These are phyloP conservation scores for Incurvaria masculella DNA, from an alignment of 2,888 invertebrate species.

Conservation along the genomic window DNA sequence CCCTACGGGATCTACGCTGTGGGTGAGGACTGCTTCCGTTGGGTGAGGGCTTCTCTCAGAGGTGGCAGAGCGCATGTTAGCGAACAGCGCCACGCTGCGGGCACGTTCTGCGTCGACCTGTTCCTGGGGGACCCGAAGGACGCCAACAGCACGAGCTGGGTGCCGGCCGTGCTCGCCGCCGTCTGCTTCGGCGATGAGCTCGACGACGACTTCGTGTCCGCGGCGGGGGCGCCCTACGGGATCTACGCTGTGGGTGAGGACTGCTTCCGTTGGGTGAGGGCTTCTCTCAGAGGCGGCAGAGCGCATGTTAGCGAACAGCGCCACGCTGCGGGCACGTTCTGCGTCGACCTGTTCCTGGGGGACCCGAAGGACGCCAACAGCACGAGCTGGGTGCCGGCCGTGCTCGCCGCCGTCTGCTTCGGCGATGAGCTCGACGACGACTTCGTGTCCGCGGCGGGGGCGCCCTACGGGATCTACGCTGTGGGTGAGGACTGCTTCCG, in stretches of 20 bases:
- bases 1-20: conserved; percentile 37
- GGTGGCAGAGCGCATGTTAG: conserved; percentile 22
- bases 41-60: too few species aligned
- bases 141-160: conserved; percentile 6
- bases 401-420: conserved; percentile 36
- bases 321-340: conserved; percentile 28
- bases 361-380: conserved; percentile 15
- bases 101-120: conserved; percentile 36
- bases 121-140: conserved; percentile 20
- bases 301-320: conserved; percentile 23
- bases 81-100: conserved; percentile 28
- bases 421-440: conserved; percentile 16
- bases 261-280: too few species aligned
- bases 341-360: conserved; percentile 34
- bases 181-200: conserved; percentile 31
- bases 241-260: conserved; percentile 42
- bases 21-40: too few species aligned
- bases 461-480: conserved; percentile 36
- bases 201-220: conserved; percentile 15
- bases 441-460: conserved; percentile 21
- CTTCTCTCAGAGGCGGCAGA: too few species aligned
- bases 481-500: too few species aligned
- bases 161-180: conserved; percentile 28
- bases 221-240: conserved; percentile 28
- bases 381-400: conserved; percentile 16